Percentiles rank a stretch among this genome's conserved stretches.
Evolutionary conservation across 1,140 invertebrate species (phyloP).

Genomic region (Trichoplusia ni): DNA sequence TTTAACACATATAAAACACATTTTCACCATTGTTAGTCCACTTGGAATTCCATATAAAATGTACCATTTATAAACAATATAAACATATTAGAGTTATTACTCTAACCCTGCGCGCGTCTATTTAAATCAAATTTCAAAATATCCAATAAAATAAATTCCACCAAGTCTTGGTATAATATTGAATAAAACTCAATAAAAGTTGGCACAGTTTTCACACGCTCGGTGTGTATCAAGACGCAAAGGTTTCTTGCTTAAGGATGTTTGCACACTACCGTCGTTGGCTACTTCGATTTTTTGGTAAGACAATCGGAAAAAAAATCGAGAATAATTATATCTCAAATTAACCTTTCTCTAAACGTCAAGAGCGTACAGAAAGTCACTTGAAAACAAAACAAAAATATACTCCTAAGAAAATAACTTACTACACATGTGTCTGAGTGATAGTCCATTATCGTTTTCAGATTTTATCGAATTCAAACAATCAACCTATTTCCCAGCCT

Average conservation of each 20-base stretch:
- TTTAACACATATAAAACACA: not conserved
- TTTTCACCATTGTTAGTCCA: not conserved
- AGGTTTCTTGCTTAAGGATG: not conserved
- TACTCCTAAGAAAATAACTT: no score
- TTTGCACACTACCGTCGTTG: not conserved
- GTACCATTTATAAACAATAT: constrained; percentile 4
- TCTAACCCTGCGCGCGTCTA: not conserved
- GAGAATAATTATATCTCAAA: no score
- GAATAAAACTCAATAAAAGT: not conserved
- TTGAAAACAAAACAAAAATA: no score
- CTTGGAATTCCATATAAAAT: not conserved
- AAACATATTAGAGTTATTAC: not conserved
- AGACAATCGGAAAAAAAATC: no score
- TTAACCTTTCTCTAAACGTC: no score
- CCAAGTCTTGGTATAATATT: not conserved
- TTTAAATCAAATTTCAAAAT: constrained; percentile 17
- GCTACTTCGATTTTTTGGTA: no score
- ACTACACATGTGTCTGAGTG: no score
- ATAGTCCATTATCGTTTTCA: no score
- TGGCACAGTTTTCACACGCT: constrained; percentile 13
- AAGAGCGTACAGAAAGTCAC: no score
- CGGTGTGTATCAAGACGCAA: not conserved
- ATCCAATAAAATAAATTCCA: constrained; percentile 10
- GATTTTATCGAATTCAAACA: no score
- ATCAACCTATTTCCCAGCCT: no score